Evolutionary conservation across 2,797 vertebrate species (phyloP), one percentile per base, ranked within the genome.

Genomic region (Miichthys miiuy): DNA sequence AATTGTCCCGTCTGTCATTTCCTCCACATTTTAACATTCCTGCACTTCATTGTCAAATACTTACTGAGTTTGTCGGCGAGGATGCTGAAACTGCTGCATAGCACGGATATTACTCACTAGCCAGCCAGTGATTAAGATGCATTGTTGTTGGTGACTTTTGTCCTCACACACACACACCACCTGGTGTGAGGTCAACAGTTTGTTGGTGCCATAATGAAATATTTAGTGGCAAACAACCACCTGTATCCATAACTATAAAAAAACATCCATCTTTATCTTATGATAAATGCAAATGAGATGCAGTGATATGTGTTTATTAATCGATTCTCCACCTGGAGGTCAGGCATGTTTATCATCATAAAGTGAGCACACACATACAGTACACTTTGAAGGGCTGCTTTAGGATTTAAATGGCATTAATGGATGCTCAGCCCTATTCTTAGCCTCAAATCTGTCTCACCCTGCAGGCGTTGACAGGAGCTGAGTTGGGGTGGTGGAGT

Each of bases 361-460:
- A 74, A 69, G 52, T 75, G 42, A 52, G 41, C 51, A n/a, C 51
- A 42, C 67, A 67, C 52, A 56, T 75, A 34, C n/a, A 60, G 8
- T 4, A 52, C 23, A 54, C 69, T 21, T 25, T 47, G 56, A 79
- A 72, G 72, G 23, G 27, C 21, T 63, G 27, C 73, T 82, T 61
- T 77, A 80, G 91, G 79, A 13, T 91, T 92, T 87, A 86, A 88
- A 82, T 62, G 85, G 87, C 83, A 88, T 91, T 90, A 90, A 88
- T 93, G 87, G 84, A 47, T 88, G 72, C 81, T 81, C 47, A 4
- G 58, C 52, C 74, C 89, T 92, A 93, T 93, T 93, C 81, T 91
- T 89, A 90, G 89, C 79, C 64, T 77, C 61, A 86, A 77, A 90
- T 89, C 91, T 84, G 73, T 85, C 84, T 91, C 88, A 89, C 75